Evolutionary conservation across 92 coral and sea anemone species (phyloP).

Genomic region (Palythoa grandiflora): DNA sequence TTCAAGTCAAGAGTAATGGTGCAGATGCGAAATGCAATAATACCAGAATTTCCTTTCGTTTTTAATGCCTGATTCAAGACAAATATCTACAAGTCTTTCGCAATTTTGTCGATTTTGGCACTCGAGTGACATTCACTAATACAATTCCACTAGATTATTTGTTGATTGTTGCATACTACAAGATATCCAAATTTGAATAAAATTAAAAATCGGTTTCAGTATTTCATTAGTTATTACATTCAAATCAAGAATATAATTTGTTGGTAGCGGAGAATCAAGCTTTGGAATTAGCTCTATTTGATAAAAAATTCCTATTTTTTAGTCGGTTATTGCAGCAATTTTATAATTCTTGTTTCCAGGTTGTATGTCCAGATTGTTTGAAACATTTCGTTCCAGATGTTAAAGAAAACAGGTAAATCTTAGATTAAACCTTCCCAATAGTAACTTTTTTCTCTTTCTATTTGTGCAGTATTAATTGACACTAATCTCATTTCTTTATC

Average conservation of each 20-base stretch:
- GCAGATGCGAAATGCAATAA: too few species aligned
- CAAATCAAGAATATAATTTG: not conserved
- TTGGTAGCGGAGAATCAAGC: not conserved
- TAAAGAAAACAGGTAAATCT: conserved; percentile 34
- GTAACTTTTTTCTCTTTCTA: not conserved
- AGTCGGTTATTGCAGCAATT: not conserved
- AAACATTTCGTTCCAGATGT: conserved; percentile 76
- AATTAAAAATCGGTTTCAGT: not conserved
- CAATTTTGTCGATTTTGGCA: too few species aligned
- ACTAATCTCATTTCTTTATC: too few species aligned
- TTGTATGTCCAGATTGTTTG: conserved; percentile 90
- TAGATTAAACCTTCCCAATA: not conserved
- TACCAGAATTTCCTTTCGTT: too few species aligned
- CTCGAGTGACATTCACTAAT: too few species aligned
- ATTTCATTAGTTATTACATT: too few species aligned
- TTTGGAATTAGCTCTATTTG: not conserved
- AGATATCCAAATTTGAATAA: too few species aligned
- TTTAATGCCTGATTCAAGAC: not conserved
- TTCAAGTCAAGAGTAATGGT: too few species aligned
- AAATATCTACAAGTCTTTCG: not conserved
- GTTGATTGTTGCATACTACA: too few species aligned
- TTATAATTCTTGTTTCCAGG: conserved; percentile 34
- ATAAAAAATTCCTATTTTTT: not conserved
- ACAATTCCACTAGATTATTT: too few species aligned
- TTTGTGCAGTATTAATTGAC: too few species aligned